Evolutionary conservation across 2,797 vertebrate genomes (phyloP).

Genomic region (Triplophysa bombifrons): DNA sequence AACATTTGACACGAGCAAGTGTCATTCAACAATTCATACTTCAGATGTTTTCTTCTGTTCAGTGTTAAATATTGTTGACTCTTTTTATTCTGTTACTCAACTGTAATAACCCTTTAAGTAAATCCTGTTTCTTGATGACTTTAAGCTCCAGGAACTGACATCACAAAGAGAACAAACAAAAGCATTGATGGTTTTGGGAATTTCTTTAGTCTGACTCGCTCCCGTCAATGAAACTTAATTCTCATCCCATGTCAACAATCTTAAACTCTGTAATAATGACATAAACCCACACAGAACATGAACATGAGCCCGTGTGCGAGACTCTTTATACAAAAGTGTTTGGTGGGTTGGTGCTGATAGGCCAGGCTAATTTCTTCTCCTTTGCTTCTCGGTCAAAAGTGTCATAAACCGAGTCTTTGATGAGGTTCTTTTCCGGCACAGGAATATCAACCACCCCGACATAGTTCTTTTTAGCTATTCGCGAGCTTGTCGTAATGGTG

Average conservation of each 20-base stretch:
- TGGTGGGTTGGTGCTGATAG: constrained; percentile 87
- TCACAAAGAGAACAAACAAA: not conserved
- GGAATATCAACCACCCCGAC: constrained; percentile 89
- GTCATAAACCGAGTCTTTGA: constrained; percentile 86
- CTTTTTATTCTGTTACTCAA: not conserved
- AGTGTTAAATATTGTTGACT: not conserved
- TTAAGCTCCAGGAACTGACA: not conserved
- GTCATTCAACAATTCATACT: not conserved
- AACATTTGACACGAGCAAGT: not conserved
- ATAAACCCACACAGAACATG: not conserved
- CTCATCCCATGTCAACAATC: too few relatives aligned
- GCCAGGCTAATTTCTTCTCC: constrained; percentile 94
- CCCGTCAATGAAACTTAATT: too few relatives aligned
- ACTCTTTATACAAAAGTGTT: constrained; percentile 88
- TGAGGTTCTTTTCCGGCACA: constrained; percentile 74
- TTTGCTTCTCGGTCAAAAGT: constrained; percentile 88
- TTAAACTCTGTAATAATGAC: not conserved
- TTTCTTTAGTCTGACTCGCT: not conserved
- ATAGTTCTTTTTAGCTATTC: constrained; percentile 94
- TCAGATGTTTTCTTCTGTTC: not conserved
- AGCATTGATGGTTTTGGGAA: not conserved
- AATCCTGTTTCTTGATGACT: not conserved
- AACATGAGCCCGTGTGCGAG: not conserved
- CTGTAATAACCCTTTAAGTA: not conserved
- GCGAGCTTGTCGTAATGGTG: constrained; percentile 93